Evolutionary conservation across 2,797 vertebrate genomes (phyloP).

Genomic region (Syngnathus rostellatus): DNA sequence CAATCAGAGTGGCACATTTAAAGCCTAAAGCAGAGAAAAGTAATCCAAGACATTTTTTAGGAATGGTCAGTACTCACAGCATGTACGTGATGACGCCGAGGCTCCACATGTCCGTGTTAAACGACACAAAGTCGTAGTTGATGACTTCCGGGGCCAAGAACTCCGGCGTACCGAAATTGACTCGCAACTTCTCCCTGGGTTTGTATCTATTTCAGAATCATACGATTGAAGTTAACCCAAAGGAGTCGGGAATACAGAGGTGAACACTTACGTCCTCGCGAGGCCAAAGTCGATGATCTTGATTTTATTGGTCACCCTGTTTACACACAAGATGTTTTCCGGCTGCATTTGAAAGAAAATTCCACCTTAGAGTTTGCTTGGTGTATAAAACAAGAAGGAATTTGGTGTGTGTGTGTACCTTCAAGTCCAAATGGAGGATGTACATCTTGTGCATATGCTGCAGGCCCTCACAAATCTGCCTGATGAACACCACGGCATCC

Average conservation of each 20-base stretch:
- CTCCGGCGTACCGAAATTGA: constrained; percentile 95
- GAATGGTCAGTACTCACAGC: constrained; percentile 81
- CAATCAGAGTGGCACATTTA: background rate
- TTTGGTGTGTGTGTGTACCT: constrained; percentile 67
- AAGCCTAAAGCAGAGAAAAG: background rate
- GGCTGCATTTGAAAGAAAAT: constrained; percentile 70
- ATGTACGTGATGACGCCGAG: constrained; percentile 94
- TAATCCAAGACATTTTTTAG: background rate
- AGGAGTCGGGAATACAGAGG: background rate
- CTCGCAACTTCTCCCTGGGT: constrained; percentile 88
- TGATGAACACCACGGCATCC: constrained; percentile 84
- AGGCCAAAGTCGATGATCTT: constrained; percentile 99
- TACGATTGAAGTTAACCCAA: background rate
- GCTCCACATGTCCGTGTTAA: constrained; percentile 99
- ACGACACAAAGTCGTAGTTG: constrained; percentile 95
- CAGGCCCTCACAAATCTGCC: constrained; percentile 92
- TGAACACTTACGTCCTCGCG: constrained; percentile 80
- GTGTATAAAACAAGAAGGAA: background rate
- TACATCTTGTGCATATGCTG: constrained; percentile 97
- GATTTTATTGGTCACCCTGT: constrained; percentile 85
- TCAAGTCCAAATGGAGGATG: constrained; percentile 91
- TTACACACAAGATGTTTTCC: constrained; percentile 97
- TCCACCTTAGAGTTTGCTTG: background rate
- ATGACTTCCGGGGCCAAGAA: constrained; percentile 95
- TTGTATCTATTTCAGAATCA: constrained; percentile 73